Conservation (phyloP, 2,888 invertebrate genomes). For the Dinocampus coccinellae region DNA sequence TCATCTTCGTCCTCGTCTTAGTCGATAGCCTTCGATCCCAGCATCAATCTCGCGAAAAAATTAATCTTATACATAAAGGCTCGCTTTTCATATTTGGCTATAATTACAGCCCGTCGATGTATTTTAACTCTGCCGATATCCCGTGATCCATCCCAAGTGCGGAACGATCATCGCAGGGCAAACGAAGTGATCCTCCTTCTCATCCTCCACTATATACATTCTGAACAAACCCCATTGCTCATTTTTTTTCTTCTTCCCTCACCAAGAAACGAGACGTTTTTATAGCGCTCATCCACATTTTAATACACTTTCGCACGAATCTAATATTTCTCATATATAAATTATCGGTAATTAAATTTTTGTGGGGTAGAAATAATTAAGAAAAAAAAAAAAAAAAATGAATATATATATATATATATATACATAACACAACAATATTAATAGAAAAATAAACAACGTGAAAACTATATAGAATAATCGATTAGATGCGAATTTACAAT, state of each 20-base stretch:
- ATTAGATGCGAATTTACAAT: constrained; percentile 10
- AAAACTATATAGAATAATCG: constrained; percentile 22
- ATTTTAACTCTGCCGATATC: constrained; percentile 51
- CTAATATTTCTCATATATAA: constrained; percentile 69
- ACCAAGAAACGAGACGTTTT: constrained; percentile 17
- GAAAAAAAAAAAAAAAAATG: constrained; percentile 43
- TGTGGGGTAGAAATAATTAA: constrained; percentile 53
- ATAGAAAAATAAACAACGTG: constrained; percentile 33
- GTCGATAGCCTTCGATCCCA: constrained; percentile 62
- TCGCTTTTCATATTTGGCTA: constrained; percentile 69
- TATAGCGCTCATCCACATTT: constrained; percentile 45
- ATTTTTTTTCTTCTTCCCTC: neutral
- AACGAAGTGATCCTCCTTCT: constrained; percentile 25
- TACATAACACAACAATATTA: too few relatives aligned
- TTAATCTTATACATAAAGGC: constrained; percentile 62
- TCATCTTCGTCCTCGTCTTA: constrained; percentile 37
- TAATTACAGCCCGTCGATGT: constrained; percentile 63
- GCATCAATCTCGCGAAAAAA: constrained; percentile 69
- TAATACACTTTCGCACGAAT: constrained; percentile 70
- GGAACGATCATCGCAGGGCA: constrained; percentile 35
- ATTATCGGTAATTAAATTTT: constrained; percentile 68
- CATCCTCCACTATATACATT: constrained; percentile 18
- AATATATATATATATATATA: too few relatives aligned
- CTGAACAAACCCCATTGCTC: neutral
- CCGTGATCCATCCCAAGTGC: constrained; percentile 54